These are phyloP conservation scores for Cinclus cinclus DNA, from an alignment of 2,113 vertebrate genomes.

Conservation along the genomic window DNA sequence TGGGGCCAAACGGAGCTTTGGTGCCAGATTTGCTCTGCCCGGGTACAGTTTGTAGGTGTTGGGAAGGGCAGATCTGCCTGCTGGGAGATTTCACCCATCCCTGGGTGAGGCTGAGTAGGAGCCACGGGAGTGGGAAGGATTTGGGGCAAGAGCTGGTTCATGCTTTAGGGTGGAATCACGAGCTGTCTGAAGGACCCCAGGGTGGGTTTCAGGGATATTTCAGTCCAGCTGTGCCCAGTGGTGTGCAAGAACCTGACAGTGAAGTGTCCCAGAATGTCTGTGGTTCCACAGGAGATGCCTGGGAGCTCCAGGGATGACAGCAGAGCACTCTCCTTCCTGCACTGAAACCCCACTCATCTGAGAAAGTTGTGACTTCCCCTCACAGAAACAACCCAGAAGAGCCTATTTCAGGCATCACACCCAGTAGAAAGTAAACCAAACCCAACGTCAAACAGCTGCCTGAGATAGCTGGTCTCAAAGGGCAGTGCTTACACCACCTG, in stretches of 20 bases:
- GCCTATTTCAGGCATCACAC: background rate
- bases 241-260: background rate
- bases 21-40: background rate
- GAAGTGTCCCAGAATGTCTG: rapidly evolving
- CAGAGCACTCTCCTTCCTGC: background rate
- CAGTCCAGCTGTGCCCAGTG: background rate
- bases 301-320: background rate
- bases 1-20: background rate
- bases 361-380: background rate
- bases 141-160: rapidly evolving
- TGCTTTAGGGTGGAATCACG: rapidly evolving
- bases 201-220: background rate
- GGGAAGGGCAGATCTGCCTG: background rate
- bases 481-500: background rate
- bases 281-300: rapidly evolving
- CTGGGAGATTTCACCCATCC: background rate
- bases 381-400: background rate
- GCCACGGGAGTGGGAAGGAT: background rate
- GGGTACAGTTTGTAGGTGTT: background rate
- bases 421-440: background rate
- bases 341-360: background rate
- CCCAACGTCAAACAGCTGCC: background rate
- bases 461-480: background rate
- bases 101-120: background rate
- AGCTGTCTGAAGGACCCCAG: background rate